Evolutionary conservation across 2,797 vertebrate genomes (phyloP).

Genomic region (Gastrophryne carolinensis): DNA sequence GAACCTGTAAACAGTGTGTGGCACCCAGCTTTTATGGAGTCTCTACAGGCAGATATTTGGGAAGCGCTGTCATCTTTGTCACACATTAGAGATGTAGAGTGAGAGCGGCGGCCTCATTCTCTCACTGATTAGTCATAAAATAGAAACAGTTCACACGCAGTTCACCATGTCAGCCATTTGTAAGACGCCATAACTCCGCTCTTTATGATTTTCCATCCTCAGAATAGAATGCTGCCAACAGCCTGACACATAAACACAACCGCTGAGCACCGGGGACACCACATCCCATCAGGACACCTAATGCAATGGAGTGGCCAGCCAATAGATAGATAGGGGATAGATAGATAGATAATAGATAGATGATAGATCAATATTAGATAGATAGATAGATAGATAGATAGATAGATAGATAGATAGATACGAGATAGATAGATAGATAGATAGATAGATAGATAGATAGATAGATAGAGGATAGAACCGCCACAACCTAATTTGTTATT

Average conservation of each 20-base stretch:
- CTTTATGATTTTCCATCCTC: conserved; percentile 5
- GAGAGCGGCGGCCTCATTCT: conserved; percentile 21
- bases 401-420: not conserved
- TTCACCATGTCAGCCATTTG: conserved; percentile 36
- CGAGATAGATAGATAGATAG: conserved; percentile 5
- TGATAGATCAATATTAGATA: not conserved
- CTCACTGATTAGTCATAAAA: conserved; percentile 21
- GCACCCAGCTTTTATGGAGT: too few relatives aligned
- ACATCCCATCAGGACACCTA: too few relatives aligned
- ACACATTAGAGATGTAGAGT: not conserved
- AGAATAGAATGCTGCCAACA: conserved; percentile 18
- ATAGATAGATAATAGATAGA: not conserved
- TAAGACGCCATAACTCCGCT: conserved; percentile 25
- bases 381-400: conserved; percentile 14
- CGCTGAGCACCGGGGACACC: too few relatives aligned
- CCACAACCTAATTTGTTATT: too few relatives aligned
- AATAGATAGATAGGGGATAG: not conserved
- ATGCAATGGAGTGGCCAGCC: too few relatives aligned
- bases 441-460: not conserved
- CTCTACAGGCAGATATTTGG: not conserved
- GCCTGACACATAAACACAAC: too few relatives aligned
- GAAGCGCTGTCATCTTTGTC: not conserved
- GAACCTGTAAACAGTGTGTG: too few relatives aligned
- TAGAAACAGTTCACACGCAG: conserved; percentile 27
- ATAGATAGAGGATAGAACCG: not conserved